Percentiles rank a stretch among this genome's conserved stretches.
Conservation (phyloP, 2,797 vertebrate species). For the Fistularia commersonii region DNA sequence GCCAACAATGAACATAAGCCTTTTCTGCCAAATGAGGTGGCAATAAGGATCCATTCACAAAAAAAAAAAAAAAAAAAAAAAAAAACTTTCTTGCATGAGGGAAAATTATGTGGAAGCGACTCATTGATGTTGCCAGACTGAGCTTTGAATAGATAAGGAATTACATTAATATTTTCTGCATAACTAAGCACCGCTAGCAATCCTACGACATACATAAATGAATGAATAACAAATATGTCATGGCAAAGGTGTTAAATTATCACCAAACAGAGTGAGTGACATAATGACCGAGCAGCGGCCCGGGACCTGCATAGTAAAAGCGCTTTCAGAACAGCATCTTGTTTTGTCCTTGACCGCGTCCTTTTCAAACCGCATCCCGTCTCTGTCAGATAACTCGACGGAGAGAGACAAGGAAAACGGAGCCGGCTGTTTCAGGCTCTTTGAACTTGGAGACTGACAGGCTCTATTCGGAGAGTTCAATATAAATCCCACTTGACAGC, state of each 20-base stretch:
- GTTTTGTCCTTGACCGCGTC: conserved; percentile 68
- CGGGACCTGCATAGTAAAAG: conserved; percentile 45
- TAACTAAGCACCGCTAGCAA: too few relatives aligned
- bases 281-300: conserved; percentile 38
- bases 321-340: conserved; percentile 48
- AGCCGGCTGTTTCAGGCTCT: conserved; percentile 63
- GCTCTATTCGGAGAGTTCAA: conserved; percentile 56
- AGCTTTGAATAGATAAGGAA: too few relatives aligned
- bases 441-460: conserved; percentile 69
- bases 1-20: too few relatives aligned
- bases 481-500: conserved; percentile 68
- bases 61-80: too few relatives aligned
- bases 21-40: too few relatives aligned
- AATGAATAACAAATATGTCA: background rate
- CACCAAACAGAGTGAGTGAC: conserved; percentile 24
- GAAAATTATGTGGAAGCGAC: too few relatives aligned
- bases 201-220: too few relatives aligned
- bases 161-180: too few relatives aligned
- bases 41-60: too few relatives aligned
- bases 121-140: too few relatives aligned
- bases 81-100: too few relatives aligned
- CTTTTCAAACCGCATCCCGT: conserved; percentile 71
- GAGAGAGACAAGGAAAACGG: conserved; percentile 45
- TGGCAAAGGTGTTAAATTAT: conserved; percentile 23
- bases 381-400: conserved; percentile 42